Percentiles rank a stretch among this genome's conserved stretches.
phyloP scores from a whole-genome alignment of 2,113 vertebrate species.

The Meleagris gallopavo region DNA sequence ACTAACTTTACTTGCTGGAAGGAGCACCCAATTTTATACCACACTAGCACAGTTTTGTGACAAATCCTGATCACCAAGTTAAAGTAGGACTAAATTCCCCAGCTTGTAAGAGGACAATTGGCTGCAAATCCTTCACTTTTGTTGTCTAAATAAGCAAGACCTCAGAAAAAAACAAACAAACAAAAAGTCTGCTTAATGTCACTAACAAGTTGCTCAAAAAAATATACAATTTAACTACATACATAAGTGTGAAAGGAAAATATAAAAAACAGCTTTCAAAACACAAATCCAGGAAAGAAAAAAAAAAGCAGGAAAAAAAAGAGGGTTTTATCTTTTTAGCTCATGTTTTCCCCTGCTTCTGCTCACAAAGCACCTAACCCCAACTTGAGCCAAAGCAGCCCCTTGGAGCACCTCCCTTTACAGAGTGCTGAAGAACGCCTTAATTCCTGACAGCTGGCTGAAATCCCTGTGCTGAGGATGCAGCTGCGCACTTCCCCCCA shows the following conservation, averaged over 20 bases:
- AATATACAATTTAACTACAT: not conserved
- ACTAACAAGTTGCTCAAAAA: not conserved
- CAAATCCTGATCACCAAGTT: not conserved
- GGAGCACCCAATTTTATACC: not conserved
- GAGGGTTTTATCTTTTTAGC: not conserved
- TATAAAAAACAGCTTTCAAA: not conserved
- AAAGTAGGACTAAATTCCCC: not conserved
- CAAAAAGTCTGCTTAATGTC: not conserved
- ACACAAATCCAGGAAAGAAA: not conserved
- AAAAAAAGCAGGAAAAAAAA: not conserved
- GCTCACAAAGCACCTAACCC: not conserved
- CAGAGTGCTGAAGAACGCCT: slow-evolving; percentile 18
- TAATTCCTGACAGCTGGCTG: slow-evolving; percentile 65
- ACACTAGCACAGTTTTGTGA: not conserved
- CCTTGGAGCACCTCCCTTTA: not conserved
- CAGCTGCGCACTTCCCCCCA: not conserved
- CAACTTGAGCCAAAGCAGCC: not conserved
- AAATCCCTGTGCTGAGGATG: slow-evolving; percentile 19
- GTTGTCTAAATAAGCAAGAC: not conserved
- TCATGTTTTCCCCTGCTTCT: not conserved
- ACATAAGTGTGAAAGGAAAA: not conserved
- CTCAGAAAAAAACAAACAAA: not conserved
- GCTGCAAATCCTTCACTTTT: not conserved
- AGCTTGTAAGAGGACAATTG: not conserved
- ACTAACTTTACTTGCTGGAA: not conserved